Evolutionary conservation across 2,113 vertebrate genomes (phyloP).

Genomic region (Chrysochloris asiatica): DNA sequence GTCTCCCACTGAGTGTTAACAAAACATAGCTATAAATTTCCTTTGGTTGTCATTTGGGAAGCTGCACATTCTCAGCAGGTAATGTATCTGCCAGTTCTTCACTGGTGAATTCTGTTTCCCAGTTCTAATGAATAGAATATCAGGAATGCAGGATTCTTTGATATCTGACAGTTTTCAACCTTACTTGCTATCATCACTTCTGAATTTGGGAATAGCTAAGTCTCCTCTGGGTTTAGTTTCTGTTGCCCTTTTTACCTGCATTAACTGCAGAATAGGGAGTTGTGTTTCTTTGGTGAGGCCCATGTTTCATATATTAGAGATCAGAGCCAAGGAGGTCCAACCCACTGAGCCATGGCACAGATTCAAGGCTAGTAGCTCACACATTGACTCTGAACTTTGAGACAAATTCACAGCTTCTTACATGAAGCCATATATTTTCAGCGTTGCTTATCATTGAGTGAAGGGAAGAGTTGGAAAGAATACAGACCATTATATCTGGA

Average conservation of each 20-base stretch:
- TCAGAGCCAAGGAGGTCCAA: not conserved
- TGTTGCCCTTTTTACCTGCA: not conserved
- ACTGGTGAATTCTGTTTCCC: constrained; percentile 11
- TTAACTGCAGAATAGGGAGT: not conserved
- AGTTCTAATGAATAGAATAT: not conserved
- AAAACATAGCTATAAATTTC: constrained; percentile 50
- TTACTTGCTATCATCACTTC: not conserved
- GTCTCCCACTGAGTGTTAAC: constrained; percentile 29
- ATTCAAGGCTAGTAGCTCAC: not conserved
- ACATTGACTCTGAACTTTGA: not conserved
- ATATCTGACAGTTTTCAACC: not conserved
- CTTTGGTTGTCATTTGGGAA: not conserved
- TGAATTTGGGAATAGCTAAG: not conserved
- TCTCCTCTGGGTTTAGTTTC: not conserved
- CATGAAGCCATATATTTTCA: not conserved
- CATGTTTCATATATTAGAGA: not conserved
- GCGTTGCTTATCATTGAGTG: not conserved
- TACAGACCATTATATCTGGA: not conserved
- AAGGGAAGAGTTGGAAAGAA: not conserved
- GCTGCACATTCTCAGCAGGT: not conserved
- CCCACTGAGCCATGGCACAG: not conserved
- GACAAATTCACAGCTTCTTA: not conserved
- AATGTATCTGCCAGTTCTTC: not conserved
- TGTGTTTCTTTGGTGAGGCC: not conserved
- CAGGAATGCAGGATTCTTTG: not conserved